phyloP scores from a whole-genome alignment of 1,140 invertebrate species.

The Lethocerus indicus region DNA sequence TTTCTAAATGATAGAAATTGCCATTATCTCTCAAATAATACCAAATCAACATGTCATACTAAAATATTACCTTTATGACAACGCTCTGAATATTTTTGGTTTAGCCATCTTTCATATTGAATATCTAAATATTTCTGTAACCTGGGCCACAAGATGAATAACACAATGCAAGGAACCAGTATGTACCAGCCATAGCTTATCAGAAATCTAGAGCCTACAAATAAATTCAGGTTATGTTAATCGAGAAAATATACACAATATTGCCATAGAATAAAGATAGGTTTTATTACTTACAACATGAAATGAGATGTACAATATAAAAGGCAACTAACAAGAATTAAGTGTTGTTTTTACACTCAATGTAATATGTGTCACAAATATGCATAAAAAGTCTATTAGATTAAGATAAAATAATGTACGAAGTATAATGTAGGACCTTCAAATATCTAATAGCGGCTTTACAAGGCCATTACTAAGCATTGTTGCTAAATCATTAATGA shows the following conservation, averaged over 20 bases:
- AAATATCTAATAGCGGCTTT: background rate
- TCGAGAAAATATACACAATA: background rate
- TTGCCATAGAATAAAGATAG: too few species aligned
- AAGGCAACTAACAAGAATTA: too few species aligned
- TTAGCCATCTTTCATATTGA: conserved; percentile 3
- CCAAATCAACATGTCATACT: conserved; percentile 4
- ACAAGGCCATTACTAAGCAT: too few species aligned
- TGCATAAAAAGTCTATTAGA: too few species aligned
- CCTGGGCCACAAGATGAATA: conserved; percentile 4
- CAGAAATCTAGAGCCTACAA: conserved; percentile 8
- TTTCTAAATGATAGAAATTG: background rate
- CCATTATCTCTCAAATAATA: background rate
- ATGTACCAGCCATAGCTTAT: conserved; percentile 12
- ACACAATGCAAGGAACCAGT: background rate
- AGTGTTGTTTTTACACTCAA: background rate
- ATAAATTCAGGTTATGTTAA: background rate
- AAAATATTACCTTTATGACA: conserved; percentile 13
- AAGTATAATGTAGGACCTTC: background rate
- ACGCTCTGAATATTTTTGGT: conserved; percentile 11
- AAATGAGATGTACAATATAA: too few species aligned
- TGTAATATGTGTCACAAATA: too few species aligned
- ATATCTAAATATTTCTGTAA: conserved; percentile 9
- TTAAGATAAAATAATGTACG: conserved; percentile 3
- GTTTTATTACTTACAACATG: background rate
- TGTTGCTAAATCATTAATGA: too few species aligned